Conservation (phyloP, 2,113 vertebrate species). For the Eira barbara region DNA sequence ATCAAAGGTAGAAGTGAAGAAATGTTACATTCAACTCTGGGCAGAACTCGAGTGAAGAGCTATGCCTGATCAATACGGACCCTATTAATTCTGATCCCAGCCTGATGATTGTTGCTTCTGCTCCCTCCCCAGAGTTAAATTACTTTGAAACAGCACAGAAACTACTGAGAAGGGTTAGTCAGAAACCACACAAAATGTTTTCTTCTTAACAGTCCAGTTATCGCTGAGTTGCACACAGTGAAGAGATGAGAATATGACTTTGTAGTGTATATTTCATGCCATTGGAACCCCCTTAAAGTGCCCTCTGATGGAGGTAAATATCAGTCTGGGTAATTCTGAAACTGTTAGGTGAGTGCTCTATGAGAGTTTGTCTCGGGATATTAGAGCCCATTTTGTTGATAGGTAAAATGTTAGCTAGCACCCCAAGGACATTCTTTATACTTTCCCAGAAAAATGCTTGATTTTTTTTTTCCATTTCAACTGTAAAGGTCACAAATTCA, state of each 20-base stretch:
- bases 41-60: conserved; percentile 69
- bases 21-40: conserved; percentile 78
- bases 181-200: conserved; percentile 74
- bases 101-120: conserved; percentile 73
- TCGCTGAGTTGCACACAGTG: conserved; percentile 51
- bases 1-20: conserved; percentile 76
- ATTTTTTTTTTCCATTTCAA: background rate
- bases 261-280: conserved; percentile 52
- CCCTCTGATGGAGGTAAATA: conserved; percentile 54
- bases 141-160: conserved; percentile 79
- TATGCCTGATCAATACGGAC: conserved; percentile 77
- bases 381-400: conserved; percentile 42
- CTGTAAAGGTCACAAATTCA: background rate
- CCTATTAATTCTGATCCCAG: conserved; percentile 81
- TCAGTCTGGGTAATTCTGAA: background rate
- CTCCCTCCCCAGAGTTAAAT: conserved; percentile 78
- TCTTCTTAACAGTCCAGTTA: conserved; percentile 59
- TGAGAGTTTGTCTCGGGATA: background rate
- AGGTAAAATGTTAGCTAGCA: background rate
- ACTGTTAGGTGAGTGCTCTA: background rate
- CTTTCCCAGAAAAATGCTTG: conserved; percentile 10
- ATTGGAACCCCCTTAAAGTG: conserved; percentile 33
- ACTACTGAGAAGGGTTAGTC: conserved; percentile 58
- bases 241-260: conserved; percentile 64
- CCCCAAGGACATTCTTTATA: background rate